Percentiles rank a stretch among this genome's conserved stretches.
Evolutionary conservation across 2,797 vertebrate species (phyloP).

Genomic region (Dipus sagitta): DNA sequence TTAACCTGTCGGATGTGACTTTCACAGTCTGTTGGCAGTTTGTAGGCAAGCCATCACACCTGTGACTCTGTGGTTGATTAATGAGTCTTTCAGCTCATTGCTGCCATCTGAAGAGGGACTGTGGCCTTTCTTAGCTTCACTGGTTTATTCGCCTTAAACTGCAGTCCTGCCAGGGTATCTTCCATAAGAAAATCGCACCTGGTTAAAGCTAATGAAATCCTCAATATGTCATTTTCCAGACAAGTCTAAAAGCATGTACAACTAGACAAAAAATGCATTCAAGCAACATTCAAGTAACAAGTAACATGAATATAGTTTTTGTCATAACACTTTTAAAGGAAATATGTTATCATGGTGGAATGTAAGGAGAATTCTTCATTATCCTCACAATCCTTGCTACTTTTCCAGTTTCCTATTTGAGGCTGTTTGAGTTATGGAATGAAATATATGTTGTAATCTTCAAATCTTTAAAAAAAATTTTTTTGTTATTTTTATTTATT

Average conservation of each 20-base stretch:
- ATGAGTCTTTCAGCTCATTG: constrained; percentile 97
- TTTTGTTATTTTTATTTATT: too few species aligned
- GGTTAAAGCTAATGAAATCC: constrained; percentile 95
- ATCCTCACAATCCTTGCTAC: background rate
- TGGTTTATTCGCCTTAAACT: constrained; percentile 94
- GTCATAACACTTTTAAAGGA: constrained; percentile 86
- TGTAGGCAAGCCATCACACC: constrained; percentile 98
- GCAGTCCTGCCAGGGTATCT: constrained; percentile 91
- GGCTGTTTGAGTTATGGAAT: background rate
- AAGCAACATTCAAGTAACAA: constrained; percentile 87
- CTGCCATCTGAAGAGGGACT: constrained; percentile 94
- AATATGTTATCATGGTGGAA: constrained; percentile 7
- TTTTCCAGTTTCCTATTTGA: constrained; percentile 26
- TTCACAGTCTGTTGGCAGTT: constrained; percentile 98
- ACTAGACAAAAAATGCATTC: constrained; percentile 95
- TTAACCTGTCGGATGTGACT: constrained; percentile 96
- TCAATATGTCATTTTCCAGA: constrained; percentile 94
- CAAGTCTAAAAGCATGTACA: constrained; percentile 94
- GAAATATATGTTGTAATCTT: background rate
- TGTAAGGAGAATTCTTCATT: constrained; percentile 25
- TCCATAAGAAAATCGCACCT: constrained; percentile 91
- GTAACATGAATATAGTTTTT: constrained; percentile 92
- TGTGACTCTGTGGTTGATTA: constrained; percentile 97
- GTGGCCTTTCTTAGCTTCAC: constrained; percentile 95
- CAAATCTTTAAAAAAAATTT: too few species aligned